A percentile compares a stretch with the other conserved stretches of the same genome.
phyloP scores from a whole-genome alignment of 2,113 vertebrate genomes.

The Tinamus guttatus region DNA sequence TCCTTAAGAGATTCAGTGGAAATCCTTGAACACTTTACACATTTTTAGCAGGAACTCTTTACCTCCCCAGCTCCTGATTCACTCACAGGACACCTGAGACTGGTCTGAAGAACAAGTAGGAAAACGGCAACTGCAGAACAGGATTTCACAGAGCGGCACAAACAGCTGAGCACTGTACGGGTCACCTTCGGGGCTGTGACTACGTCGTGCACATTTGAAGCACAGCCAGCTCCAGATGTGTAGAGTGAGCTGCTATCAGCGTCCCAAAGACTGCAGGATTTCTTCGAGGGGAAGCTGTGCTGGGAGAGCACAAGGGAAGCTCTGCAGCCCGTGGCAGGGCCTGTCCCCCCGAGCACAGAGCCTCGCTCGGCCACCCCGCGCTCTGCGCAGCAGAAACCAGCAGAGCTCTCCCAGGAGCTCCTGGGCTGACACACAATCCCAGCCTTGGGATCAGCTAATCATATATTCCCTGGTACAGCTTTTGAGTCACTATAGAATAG shows the following conservation, averaged over 20 bases:
- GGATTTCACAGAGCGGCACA: not conserved
- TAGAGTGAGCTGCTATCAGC: not conserved
- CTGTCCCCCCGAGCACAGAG: not conserved
- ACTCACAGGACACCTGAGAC: not conserved
- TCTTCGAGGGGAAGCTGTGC: not conserved
- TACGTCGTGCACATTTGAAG: not conserved
- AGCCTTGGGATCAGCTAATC: not conserved
- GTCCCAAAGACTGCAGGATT: not conserved
- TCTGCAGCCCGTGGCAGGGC: not conserved
- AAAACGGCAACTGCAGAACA: not conserved
- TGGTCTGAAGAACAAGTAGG: fast-evolving
- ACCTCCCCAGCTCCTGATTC: not conserved
- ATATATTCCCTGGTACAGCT: not conserved
- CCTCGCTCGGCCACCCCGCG: not conserved
- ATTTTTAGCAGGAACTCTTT: not conserved
- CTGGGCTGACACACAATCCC: not conserved
- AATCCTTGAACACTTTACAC: not conserved
- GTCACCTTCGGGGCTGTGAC: not conserved
- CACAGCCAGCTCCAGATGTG: not conserved
- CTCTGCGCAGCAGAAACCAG: not conserved
- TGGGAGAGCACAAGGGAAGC: not conserved
- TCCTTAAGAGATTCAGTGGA: not conserved
- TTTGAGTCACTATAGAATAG: not conserved
- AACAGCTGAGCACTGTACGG: not conserved
- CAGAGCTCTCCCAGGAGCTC: not conserved